Evolutionary conservation across 2,888 invertebrate genomes (phyloP).

Genomic region (Myathropa florea): DNA sequence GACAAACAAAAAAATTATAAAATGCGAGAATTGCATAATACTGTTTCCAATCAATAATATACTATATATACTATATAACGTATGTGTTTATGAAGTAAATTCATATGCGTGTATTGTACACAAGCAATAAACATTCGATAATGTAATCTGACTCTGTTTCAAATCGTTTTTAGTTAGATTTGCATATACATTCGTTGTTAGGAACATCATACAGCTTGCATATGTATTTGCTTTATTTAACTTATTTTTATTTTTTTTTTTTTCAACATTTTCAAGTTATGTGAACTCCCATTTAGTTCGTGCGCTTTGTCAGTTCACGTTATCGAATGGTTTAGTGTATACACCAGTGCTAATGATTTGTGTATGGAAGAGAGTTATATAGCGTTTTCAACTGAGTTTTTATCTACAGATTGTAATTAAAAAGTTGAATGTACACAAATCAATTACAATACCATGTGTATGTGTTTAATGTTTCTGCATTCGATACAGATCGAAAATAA

Average conservation of each 20-base stretch:
- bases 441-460: neutral
- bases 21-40: neutral
- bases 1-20: neutral
- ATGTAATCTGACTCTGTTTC: neutral
- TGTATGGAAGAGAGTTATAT: neutral
- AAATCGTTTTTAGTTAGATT: no score
- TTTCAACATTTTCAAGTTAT: neutral
- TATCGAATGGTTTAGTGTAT: no score
- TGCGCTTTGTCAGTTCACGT: no score
- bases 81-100: neutral
- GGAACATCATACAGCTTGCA: no score
- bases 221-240: no score
- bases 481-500: neutral
- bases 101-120: neutral
- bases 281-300: no score
- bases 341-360: no score
- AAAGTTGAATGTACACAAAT: conserved; percentile 10
- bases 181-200: no score
- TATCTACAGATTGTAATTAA: neutral
- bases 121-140: neutral
- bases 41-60: neutral
- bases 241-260: no score
- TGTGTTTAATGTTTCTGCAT: neutral
- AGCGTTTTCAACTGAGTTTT: neutral
- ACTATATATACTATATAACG: neutral